Percentiles rank a stretch among this genome's conserved stretches.
Conservation (phyloP, 2,113 vertebrate genomes). For the Uropsilus gracilis region DNA sequence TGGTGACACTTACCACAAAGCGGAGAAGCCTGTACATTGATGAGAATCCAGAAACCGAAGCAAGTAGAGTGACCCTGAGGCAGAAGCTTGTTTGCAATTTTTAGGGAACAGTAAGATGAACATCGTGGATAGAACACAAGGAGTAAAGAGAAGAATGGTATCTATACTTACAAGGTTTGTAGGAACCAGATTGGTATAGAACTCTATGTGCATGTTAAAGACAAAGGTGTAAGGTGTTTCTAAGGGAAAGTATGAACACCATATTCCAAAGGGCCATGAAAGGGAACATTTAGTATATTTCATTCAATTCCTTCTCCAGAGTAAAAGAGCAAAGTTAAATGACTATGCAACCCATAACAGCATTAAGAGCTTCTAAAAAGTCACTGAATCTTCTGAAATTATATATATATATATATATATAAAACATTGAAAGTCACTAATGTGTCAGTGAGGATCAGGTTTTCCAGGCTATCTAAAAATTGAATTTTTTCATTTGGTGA, state of each 20-base stretch:
- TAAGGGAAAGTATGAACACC: neutral
- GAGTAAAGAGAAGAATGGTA: too few relatives aligned
- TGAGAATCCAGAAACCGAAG: too few relatives aligned
- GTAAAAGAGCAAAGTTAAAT: neutral
- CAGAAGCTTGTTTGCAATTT: neutral
- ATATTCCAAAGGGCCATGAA: neutral
- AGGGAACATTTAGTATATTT: neutral
- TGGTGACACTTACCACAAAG: neutral
- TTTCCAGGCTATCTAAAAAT: too few relatives aligned
- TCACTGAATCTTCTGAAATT: neutral
- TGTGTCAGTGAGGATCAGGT: neutral
- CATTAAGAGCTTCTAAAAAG: neutral
- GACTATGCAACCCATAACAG: neutral
- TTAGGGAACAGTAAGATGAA: neutral
- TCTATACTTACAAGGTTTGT: neutral
- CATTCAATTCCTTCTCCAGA: neutral
- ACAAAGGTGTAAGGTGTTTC: neutral
- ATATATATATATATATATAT: too few relatives aligned
- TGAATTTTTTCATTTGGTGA: too few relatives aligned
- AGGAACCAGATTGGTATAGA: neutral
- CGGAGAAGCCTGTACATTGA: neutral
- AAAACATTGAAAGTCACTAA: neutral
- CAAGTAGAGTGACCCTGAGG: too few relatives aligned
- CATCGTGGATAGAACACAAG: neutral
- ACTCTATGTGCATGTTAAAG: neutral